Evolutionary conservation across 2,888 invertebrate genomes (phyloP), one percentile per base, ranked within the genome.

Genomic region (Zaprionus obscuricornis): DNA sequence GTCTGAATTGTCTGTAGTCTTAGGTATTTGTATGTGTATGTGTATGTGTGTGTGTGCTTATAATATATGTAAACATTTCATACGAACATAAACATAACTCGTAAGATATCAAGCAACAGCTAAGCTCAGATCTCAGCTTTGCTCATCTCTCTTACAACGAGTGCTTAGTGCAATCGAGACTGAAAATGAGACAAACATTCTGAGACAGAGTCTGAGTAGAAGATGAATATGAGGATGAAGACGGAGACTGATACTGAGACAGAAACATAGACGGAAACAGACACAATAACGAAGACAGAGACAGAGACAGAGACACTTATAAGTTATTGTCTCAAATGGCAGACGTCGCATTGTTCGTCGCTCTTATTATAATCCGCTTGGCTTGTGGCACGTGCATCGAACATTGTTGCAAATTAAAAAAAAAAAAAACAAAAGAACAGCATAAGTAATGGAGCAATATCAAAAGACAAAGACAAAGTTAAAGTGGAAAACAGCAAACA

Each of bases 391-490:
- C 67, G 71, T 77, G 74, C 78, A 82, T 77, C 65, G 71, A 77
- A 67, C 56, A n/a, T n/a, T n/a, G 67, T 58, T 39, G 33, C 57
- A 71, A 85, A 78, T 82, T 78, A 82, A 85, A 82, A n/a, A n/a
- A n/a, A n/a, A n/a, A n/a, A n/a, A n/a, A n/a, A n/a, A n/a, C n/a
- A n/a, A n/a, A 82, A 64, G 29, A 29, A 24, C 47, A 54, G 85
- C 57, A 85, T 77, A 85, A 78, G 67, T 82, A 82, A 78, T 78
- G 78, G 74, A 45, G 42, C 37, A 52, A 60, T 71, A 66, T 52
- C 50, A 26, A 20, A 31, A 24, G 27, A 26, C 13, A 10, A 36
- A 7, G 20, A 8, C 8, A 1, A 8, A 20, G 20, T 11, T 11
- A 11, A 2, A 2, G 10, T 13, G 5, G 10, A 18, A n/a, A 13